Evolutionary conservation across 2,113 vertebrate genomes (phyloP).

Genomic region (Coptodon bakossiorum): DNA sequence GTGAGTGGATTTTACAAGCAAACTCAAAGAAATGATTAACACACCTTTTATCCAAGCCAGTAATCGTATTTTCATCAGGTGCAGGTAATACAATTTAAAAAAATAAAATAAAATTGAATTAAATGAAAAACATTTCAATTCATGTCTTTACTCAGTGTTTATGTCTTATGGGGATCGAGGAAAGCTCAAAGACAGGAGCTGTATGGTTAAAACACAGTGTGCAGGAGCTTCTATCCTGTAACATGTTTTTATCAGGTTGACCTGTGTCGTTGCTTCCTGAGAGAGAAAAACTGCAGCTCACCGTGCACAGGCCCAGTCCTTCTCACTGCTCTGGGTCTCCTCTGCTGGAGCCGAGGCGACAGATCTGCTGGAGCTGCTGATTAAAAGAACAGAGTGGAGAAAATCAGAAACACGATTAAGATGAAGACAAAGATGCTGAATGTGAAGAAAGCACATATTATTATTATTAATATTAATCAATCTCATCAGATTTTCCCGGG

Average conservation of each 20-base stretch:
- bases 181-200: not conserved
- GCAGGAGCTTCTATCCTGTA: not conserved
- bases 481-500: not conserved
- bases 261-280: not conserved
- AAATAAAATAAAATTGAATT: not conserved
- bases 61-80: not conserved
- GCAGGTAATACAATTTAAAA: not conserved
- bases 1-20: not conserved
- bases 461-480: not conserved
- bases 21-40: not conserved
- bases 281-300: not conserved
- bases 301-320: conserved; percentile 38
- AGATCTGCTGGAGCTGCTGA: not conserved
- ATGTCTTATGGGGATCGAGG: not conserved
- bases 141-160: not conserved
- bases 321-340: not conserved
- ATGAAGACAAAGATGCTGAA: not conserved
- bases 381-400: not conserved
- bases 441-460: not conserved
- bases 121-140: not conserved
- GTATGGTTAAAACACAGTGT: not conserved
- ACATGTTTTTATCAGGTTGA: not conserved
- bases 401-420: not conserved
- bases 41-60: not conserved
- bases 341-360: not conserved